Evolutionary conservation across 2,888 invertebrate species (phyloP), one percentile per base, ranked within the genome.

Genomic region (Rhamphomyia laevipes): DNA sequence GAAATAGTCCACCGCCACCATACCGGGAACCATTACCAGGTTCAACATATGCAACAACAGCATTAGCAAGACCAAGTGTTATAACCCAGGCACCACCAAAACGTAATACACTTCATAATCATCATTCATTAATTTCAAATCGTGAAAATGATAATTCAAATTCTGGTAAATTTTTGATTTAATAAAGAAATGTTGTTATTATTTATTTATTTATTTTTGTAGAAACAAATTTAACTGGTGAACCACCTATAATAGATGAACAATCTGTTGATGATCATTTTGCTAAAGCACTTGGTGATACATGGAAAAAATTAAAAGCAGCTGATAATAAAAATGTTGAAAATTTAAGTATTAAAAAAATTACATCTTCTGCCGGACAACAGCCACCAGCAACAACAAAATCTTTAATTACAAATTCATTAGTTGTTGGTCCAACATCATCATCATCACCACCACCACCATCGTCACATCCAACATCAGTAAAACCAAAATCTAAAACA

Each of bases 231-330:
- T 81, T 83, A 13, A 81, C 83, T 77, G 86, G 88, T 70, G 92
- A 92, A 70, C 88, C 89, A 12, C 88, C 89, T 12, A 89, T 88
- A 49, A 92, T 94, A 62, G 94, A 95, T 71, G 95, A 95, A 66
- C 94, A 95, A 72, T 95, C 95, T 53, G 91, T 91, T 42, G 91
- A 91, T 71, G 91, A 92, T 65, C 91, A 92, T 66, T 92, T 92
- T 72, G 89, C 90, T 31, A 91, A 90, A 73, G 90, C 91, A 1
- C 73, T 92, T 43, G 84, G 84, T 27, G 87, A 86, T 63, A 23
- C 23, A 17, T 15, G 16, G 17, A 17, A 15, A 17, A 15, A 41
- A 31, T 37, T 35, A 27, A 4, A 15, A 17, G 38, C 17, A 33
- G 9, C 31, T 40, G 6, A 31, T 38, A 27, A 38, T 33, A 38